Percentiles rank a stretch among this genome's conserved stretches.
phyloP scores from a whole-genome alignment of 2,113 vertebrate genomes.

The Myotis yumanensis region DNA sequence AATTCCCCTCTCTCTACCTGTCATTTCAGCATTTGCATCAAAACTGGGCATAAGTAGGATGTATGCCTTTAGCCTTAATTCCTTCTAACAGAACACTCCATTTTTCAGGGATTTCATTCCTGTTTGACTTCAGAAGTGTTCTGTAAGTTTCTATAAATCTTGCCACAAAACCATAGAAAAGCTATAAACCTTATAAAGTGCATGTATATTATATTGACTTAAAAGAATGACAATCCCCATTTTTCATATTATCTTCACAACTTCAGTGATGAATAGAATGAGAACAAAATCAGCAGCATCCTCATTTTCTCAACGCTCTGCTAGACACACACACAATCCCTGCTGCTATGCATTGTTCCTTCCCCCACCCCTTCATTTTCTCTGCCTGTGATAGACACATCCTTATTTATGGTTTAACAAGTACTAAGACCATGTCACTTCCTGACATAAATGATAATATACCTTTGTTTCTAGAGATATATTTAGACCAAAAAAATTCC shows the following conservation, averaged over 20 bases:
- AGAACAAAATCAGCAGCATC: constrained; percentile 14
- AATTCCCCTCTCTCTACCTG: constrained; percentile 17
- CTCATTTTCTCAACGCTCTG: constrained; percentile 53
- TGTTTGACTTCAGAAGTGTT: neutral
- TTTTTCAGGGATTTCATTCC: neutral
- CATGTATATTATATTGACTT: neutral
- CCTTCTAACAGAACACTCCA: neutral
- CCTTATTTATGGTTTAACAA: constrained; percentile 71
- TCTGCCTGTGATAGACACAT: constrained; percentile 62
- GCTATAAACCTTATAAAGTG: neutral
- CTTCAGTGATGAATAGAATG: constrained; percentile 26
- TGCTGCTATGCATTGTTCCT: constrained; percentile 25
- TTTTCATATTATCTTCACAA: neutral
- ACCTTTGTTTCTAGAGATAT: constrained; percentile 60
- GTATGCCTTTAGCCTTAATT: neutral
- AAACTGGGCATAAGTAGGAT: neutral
- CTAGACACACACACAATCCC: neutral
- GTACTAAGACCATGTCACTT: constrained; percentile 63
- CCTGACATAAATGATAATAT: constrained; percentile 68
- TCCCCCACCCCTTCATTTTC: constrained; percentile 62
- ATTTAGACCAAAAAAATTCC: constrained; percentile 15
- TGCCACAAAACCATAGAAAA: constrained; percentile 21
- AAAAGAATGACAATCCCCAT: neutral
- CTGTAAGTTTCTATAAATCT: neutral
- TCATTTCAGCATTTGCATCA: constrained; percentile 49